Percentiles rank a stretch among this genome's conserved stretches.
Evolutionary conservation across 2,888 invertebrate species (phyloP).

Genomic region (Eugnorisma glareosa): DNA sequence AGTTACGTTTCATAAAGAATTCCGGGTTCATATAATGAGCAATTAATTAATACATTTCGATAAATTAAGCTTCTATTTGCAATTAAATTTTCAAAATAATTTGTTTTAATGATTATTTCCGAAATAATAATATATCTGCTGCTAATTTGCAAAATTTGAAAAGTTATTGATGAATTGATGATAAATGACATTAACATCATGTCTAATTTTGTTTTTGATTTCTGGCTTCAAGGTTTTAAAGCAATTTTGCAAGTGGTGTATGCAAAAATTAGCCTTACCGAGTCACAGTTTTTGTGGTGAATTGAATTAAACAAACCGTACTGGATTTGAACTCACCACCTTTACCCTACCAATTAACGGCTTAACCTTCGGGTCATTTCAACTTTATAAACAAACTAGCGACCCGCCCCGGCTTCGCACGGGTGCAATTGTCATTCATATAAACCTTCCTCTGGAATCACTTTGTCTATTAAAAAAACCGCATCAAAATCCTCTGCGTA

Average conservation of each 20-base stretch:
- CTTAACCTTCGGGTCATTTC: neutral
- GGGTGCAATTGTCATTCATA: too few species aligned
- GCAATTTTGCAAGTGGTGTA: neutral
- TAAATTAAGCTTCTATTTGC: conserved; percentile 1
- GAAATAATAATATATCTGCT: neutral
- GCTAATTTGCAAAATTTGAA: conserved; percentile 1
- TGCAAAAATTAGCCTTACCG: neutral
- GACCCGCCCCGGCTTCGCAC: too few species aligned
- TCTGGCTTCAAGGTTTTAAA: conserved; percentile 2
- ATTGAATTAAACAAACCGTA: neutral
- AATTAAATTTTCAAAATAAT: neutral
- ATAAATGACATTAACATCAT: neutral
- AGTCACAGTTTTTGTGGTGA: neutral
- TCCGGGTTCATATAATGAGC: neutral
- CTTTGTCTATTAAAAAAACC: too few species aligned
- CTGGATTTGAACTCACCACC: neutral
- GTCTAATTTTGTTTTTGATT: neutral
- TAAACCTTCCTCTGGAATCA: too few species aligned
- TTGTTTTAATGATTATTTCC: neutral
- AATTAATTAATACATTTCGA: neutral
- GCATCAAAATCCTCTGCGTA: too few species aligned
- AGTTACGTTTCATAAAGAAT: neutral
- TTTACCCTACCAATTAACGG: neutral
- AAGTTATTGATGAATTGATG: neutral
- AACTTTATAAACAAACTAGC: too few species aligned